These are phyloP conservation scores for Clarias batrachus DNA, from an alignment of 2,113 vertebrate species.

Conservation along the genomic window DNA sequence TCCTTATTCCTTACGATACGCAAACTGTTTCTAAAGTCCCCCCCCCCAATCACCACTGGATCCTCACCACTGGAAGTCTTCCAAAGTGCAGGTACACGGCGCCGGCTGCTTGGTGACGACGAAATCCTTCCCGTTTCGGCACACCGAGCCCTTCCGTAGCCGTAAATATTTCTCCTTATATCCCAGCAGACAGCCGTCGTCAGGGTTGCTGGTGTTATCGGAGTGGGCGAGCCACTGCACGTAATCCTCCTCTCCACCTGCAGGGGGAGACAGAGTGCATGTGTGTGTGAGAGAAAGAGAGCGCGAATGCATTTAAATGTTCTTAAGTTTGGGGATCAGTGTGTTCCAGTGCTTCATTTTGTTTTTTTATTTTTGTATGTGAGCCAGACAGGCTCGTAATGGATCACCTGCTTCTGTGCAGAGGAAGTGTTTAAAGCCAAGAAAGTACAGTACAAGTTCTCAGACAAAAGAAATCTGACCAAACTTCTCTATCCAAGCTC, in stretches of 20 bases:
- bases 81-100: slow-evolving; percentile 80
- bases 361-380: too few relatives aligned
- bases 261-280: slow-evolving; percentile 11
- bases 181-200: slow-evolving; percentile 87
- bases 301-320: too few relatives aligned
- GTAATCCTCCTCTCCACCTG: slow-evolving; percentile 86
- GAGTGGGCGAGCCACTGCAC: slow-evolving; percentile 89
- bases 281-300: too few relatives aligned
- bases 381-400: too few relatives aligned
- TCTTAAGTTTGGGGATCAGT: too few relatives aligned
- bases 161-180: slow-evolving; percentile 86
- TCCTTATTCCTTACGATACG: not conserved
- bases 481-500: too few relatives aligned
- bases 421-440: too few relatives aligned
- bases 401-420: too few relatives aligned
- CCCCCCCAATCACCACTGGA: not conserved
- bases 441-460: too few relatives aligned
- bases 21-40: not conserved
- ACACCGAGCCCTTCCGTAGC: slow-evolving; percentile 82
- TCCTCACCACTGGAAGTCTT: slow-evolving; percentile 86
- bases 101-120: slow-evolving; percentile 75
- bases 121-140: slow-evolving; percentile 86
- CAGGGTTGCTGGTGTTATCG: slow-evolving; percentile 70
- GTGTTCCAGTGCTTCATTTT: too few relatives aligned
- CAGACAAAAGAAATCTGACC: too few relatives aligned